Conservation (phyloP, 2,797 vertebrate species). For the Cirrhinus molitorella region DNA sequence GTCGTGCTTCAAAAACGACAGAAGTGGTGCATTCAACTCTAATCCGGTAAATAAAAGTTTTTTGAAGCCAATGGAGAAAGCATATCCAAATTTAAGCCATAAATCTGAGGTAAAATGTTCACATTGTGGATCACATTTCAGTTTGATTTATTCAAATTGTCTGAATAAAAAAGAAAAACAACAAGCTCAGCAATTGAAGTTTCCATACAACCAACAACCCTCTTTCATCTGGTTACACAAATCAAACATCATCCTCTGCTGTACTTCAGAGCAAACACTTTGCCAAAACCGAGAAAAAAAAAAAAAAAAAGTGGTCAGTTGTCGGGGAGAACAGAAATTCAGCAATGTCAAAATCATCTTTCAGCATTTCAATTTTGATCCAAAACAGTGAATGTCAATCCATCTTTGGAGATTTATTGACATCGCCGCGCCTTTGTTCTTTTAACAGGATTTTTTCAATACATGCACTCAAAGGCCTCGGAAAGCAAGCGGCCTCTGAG, state of each 20-base stretch:
- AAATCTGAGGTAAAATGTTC: background rate
- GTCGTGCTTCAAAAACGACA: background rate
- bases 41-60: background rate
- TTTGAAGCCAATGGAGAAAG: background rate
- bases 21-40: background rate
- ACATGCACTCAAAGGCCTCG: constrained; percentile 61
- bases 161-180: background rate
- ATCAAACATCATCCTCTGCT: constrained; percentile 18
- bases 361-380: constrained; percentile 64
- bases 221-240: constrained; percentile 8
- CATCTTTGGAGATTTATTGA: constrained; percentile 71
- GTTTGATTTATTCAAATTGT: background rate
- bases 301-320: constrained; percentile 15
- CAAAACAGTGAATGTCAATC: constrained; percentile 71
- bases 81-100: background rate
- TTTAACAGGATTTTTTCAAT: constrained; percentile 68
- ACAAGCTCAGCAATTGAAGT: background rate
- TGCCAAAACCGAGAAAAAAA: background rate
- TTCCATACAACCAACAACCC: background rate
- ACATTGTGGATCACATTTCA: background rate
- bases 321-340: constrained; percentile 29
- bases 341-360: constrained; percentile 65
- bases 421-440: constrained; percentile 70
- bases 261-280: constrained; percentile 26
- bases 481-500: constrained; percentile 62